Conservation (phyloP, 2,797 vertebrate genomes). For the Oreortyx pictus region DNA sequence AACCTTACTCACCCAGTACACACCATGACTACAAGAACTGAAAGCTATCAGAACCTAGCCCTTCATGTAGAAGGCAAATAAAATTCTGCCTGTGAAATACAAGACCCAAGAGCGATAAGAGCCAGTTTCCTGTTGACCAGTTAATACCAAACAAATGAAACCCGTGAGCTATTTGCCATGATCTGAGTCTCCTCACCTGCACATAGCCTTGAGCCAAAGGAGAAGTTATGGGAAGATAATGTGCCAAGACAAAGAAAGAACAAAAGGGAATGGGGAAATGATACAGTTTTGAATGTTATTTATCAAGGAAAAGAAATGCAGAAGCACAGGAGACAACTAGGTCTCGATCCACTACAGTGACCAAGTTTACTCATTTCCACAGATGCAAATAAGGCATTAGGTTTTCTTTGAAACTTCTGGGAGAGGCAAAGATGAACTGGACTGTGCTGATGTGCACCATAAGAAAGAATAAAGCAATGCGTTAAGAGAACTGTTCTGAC, state of each 20-base stretch:
- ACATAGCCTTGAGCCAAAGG: not conserved
- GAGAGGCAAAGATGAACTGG: not conserved
- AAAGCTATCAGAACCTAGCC: not conserved
- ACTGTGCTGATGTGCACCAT: not conserved
- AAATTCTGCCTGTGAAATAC: not conserved
- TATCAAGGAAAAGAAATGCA: not conserved
- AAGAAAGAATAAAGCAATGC: not conserved
- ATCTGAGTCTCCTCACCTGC: not conserved
- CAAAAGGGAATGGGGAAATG: not conserved
- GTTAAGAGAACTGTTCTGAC: not conserved
- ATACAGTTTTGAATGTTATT: not conserved
- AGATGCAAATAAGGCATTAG: not conserved
- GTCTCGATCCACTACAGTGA: not conserved
- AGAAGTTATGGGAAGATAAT: not conserved
- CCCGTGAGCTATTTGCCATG: not conserved
- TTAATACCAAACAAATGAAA: rapidly evolving
- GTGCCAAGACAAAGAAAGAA: not conserved
- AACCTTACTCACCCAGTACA: not conserved
- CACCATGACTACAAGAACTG: rapidly evolving
- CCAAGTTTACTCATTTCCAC: not conserved
- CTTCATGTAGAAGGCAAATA: not conserved
- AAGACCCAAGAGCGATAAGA: not conserved
- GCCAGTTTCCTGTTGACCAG: not conserved
- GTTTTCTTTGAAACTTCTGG: not conserved
- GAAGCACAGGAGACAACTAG: not conserved